phyloP scores from a whole-genome alignment of 1,140 invertebrate genomes.

The Metopolophium dirhodum region DNA sequence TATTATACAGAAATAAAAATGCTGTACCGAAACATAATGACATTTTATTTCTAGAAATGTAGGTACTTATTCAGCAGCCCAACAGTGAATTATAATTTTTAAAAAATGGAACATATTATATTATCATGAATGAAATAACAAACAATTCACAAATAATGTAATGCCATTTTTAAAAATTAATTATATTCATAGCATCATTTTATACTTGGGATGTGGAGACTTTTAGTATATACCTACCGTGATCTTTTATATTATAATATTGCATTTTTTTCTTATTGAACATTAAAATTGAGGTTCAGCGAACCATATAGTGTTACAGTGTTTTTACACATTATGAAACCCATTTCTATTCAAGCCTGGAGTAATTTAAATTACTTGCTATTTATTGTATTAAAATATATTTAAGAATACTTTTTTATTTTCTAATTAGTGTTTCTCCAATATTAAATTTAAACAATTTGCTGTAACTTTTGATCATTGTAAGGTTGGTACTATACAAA shows the following conservation, averaged over 20 bases:
- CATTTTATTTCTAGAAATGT: neutral
- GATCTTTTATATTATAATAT: neutral
- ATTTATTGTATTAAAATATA: neutral
- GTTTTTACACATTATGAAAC: neutral
- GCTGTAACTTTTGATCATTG: too few relatives aligned
- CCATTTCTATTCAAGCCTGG: neutral
- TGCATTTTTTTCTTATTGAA: neutral
- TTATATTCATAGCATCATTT: slow-evolving; percentile 25
- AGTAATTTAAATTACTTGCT: neutral
- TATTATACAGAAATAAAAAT: slow-evolving; percentile 10
- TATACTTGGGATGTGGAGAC: neutral
- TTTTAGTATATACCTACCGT: neutral
- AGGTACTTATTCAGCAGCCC: neutral
- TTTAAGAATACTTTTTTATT: too few relatives aligned
- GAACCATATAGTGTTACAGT: neutral
- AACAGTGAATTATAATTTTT: neutral
- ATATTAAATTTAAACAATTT: too few relatives aligned
- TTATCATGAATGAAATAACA: slow-evolving; percentile 22
- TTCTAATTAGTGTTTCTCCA: too few relatives aligned
- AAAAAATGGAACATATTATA: neutral
- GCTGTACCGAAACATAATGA: neutral
- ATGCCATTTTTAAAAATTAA: slow-evolving; percentile 29
- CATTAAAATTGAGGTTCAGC: neutral
- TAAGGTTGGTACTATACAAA: too few relatives aligned
- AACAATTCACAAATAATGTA: neutral